Conservation (phyloP, 1,140 invertebrate genomes). For the Alviniconcha marisindica region DNA sequence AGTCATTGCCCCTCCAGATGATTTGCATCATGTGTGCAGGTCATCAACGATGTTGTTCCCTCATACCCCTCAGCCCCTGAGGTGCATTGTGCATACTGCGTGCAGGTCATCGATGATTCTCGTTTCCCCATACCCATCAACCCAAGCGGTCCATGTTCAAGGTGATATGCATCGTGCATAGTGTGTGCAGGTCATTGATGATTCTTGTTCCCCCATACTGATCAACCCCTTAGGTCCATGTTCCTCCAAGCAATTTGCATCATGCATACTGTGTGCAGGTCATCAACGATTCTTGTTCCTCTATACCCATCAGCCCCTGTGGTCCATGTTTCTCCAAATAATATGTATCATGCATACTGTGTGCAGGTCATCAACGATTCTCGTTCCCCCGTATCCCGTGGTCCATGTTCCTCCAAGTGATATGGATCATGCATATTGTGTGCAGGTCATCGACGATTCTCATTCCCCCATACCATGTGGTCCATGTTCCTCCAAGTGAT, state of each 20-base stretch:
- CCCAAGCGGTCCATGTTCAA: constrained; percentile 66
- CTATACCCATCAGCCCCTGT: constrained; percentile 67
- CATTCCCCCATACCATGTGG: constrained; percentile 68
- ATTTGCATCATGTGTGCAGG: too few relatives aligned
- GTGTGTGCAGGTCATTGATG: constrained; percentile 58
- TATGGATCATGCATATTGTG: too few relatives aligned
- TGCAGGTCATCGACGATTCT: constrained; percentile 62
- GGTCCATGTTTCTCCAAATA: constrained; percentile 64
- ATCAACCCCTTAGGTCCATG: constrained; percentile 64
- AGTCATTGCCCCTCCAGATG: constrained; percentile 63
- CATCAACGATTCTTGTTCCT: constrained; percentile 64
- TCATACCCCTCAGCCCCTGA: constrained; percentile 66
- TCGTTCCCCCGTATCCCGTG: constrained; percentile 68
- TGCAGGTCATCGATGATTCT: constrained; percentile 62
- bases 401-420: constrained; percentile 63
- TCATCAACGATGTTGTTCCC: constrained; percentile 65
- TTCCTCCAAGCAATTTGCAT: too few relatives aligned
- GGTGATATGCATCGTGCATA: too few relatives aligned
- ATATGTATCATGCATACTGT: too few relatives aligned
- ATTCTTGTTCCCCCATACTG: constrained; percentile 67
- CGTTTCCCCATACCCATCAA: constrained; percentile 69
- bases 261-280: constrained; percentile 54
- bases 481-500: constrained; percentile 64
- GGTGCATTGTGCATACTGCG: too few relatives aligned
- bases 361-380: constrained; percentile 60